phyloP scores from a whole-genome alignment of 2,113 vertebrate genomes.

The Mormyrus iriodes region DNA sequence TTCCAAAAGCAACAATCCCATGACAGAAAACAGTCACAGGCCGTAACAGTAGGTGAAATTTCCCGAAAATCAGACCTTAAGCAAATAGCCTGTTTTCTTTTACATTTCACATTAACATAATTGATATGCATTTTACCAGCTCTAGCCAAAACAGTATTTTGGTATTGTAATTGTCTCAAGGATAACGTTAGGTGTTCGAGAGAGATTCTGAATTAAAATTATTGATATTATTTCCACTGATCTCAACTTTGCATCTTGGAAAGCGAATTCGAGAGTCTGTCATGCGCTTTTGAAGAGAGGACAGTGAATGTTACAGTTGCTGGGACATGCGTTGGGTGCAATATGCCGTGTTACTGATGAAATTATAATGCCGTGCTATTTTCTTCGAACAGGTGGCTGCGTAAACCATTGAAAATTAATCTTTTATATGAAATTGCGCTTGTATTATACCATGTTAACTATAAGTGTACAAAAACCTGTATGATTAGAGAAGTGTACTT shows the following conservation, averaged over 20 bases:
- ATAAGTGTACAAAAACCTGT: background rate
- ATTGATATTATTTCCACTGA: background rate
- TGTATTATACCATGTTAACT: background rate
- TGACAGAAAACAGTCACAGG: background rate
- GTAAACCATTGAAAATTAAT: conserved; percentile 40
- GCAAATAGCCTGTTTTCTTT: background rate
- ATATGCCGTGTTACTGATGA: conserved; percentile 59
- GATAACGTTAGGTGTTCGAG: background rate
- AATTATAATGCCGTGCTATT: conserved; percentile 46
- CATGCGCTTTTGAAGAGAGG: conserved; percentile 52
- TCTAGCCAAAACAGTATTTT: background rate
- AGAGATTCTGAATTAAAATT: background rate
- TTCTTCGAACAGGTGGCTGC: conserved; percentile 59
- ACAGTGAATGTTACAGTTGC: conserved; percentile 41
- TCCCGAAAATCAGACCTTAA: background rate
- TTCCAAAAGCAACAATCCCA: background rate
- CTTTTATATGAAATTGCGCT: background rate
- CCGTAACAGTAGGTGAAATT: background rate
- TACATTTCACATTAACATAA: background rate
- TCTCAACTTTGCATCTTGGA: background rate
- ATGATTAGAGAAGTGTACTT: background rate
- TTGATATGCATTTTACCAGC: background rate
- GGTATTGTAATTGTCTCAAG: background rate
- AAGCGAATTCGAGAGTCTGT: background rate
- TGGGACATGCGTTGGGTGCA: conserved; percentile 52